phyloP scores from a whole-genome alignment of 2,797 vertebrate species.

The Triplophysa yarkandensis region DNA sequence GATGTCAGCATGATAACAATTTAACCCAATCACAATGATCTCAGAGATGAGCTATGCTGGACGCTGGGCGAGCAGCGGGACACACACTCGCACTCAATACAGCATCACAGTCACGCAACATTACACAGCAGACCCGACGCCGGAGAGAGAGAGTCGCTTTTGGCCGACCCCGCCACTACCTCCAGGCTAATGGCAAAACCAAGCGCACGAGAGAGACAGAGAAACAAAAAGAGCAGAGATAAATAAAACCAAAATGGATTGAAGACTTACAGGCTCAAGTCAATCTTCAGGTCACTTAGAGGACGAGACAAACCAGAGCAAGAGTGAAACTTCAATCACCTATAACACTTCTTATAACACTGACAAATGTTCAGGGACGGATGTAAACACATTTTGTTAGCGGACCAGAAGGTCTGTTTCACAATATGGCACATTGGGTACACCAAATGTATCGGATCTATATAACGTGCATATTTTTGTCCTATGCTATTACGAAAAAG shows the following conservation, averaged over 20 bases:
- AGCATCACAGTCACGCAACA: conserved; percentile 27
- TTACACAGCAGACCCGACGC: conserved; percentile 47
- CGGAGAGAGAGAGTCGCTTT: conserved; percentile 43
- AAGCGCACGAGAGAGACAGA: conserved; percentile 24
- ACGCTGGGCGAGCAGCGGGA: conserved; percentile 10
- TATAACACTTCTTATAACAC: background rate
- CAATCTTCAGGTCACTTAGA: conserved; percentile 48
- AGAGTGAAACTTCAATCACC: background rate
- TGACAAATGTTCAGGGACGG: too few species aligned
- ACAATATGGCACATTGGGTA: too few species aligned
- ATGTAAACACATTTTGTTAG: background rate
- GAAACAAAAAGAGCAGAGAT: conserved; percentile 46
- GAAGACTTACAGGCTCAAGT: conserved; percentile 49
- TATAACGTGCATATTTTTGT: background rate
- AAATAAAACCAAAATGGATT: conserved; percentile 51
- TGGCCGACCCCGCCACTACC: conserved; percentile 57
- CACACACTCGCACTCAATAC: conserved; percentile 33
- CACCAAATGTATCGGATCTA: background rate
- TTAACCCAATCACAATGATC: conserved; percentile 36
- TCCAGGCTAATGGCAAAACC: conserved; percentile 58
- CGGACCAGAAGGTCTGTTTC: background rate
- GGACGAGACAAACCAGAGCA: conserved; percentile 32
- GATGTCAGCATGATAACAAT: conserved; percentile 39
- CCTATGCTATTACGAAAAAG: background rate
- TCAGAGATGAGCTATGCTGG: conserved; percentile 44